phyloP scores from a whole-genome alignment of 2,113 vertebrate species.

The Apodemus sylvaticus region DNA sequence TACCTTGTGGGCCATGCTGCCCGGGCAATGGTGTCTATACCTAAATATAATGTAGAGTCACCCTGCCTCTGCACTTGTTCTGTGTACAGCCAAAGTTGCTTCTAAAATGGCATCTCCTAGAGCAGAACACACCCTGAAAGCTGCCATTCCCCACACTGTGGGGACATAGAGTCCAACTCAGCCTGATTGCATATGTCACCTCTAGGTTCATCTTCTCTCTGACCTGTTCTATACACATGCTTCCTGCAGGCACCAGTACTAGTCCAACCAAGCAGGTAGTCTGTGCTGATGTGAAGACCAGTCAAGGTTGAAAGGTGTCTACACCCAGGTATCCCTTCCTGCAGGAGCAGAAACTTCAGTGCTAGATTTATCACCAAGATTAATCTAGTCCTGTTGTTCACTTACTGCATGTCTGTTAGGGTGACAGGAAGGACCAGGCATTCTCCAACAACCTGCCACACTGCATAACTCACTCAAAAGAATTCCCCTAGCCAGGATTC shows the following conservation, averaged over 20 bases:
- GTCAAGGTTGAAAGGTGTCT: not conserved
- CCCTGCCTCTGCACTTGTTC: not conserved
- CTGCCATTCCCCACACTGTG: not conserved
- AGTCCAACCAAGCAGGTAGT: conserved; percentile 37
- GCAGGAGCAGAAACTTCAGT: not conserved
- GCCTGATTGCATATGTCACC: not conserved
- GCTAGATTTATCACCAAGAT: not conserved
- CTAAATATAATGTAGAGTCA: too few species aligned
- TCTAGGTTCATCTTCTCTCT: not conserved
- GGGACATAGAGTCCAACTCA: not conserved
- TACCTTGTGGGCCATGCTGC: too few species aligned
- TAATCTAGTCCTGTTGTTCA: not conserved
- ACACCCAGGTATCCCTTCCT: not conserved
- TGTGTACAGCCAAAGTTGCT: not conserved
- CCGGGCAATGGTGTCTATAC: not conserved
- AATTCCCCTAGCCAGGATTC: not conserved
- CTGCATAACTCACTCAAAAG: not conserved
- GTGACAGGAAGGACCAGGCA: not conserved
- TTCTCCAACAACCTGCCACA: not conserved
- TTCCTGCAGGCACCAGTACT: conserved; percentile 15
- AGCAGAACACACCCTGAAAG: not conserved
- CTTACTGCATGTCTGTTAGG: not conserved
- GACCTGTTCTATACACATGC: not conserved
- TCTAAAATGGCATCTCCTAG: not conserved
- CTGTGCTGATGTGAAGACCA: not conserved